phyloP scores from a whole-genome alignment of 2,113 vertebrate genomes.

The Ictalurus punctatus region DNA sequence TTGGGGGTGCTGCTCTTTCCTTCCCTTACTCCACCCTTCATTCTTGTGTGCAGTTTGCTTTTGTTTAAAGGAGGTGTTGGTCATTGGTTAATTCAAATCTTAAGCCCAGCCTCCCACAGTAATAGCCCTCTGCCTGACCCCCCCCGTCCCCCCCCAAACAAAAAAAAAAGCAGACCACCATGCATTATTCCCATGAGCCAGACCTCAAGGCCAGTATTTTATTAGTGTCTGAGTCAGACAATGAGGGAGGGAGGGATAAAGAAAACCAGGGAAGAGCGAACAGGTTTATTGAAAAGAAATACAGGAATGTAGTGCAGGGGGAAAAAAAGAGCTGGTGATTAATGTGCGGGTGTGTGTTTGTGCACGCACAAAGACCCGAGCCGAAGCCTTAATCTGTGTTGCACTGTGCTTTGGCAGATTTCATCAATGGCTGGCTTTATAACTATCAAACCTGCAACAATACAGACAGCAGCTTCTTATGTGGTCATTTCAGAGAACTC shows the following conservation, averaged over 20 bases:
- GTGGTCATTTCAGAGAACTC: background rate
- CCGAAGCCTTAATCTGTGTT: conserved; percentile 34
- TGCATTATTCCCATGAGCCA: conserved; percentile 24
- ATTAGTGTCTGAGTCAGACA: conserved; percentile 56
- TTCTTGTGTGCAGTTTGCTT: conserved; percentile 58
- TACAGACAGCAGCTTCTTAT: background rate
- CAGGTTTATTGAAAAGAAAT: conserved; percentile 37
- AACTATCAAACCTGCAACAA: conserved; percentile 31
- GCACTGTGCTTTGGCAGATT: background rate
- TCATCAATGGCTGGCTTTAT: conserved; percentile 38
- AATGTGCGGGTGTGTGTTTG: background rate
- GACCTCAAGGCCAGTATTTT: conserved; percentile 67
- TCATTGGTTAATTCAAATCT: conserved; percentile 64
- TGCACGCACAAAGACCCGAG: background rate
- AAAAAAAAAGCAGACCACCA: background rate
- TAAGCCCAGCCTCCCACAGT: conserved; percentile 23
- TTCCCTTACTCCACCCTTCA: conserved; percentile 57
- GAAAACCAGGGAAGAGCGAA: background rate
- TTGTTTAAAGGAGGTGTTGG: conserved; percentile 64
- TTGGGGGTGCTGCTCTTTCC: conserved; percentile 48
- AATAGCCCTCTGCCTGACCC: conserved; percentile 13
- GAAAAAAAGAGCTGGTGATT: background rate
- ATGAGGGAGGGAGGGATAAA: conserved; percentile 1
- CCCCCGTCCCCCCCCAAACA: no score
- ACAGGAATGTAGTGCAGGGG: conserved; percentile 2